Evolutionary conservation across 2,888 invertebrate genomes (phyloP), one percentile per base, ranked within the genome.

Genomic region (Petrolisthes cinctipes): DNA sequence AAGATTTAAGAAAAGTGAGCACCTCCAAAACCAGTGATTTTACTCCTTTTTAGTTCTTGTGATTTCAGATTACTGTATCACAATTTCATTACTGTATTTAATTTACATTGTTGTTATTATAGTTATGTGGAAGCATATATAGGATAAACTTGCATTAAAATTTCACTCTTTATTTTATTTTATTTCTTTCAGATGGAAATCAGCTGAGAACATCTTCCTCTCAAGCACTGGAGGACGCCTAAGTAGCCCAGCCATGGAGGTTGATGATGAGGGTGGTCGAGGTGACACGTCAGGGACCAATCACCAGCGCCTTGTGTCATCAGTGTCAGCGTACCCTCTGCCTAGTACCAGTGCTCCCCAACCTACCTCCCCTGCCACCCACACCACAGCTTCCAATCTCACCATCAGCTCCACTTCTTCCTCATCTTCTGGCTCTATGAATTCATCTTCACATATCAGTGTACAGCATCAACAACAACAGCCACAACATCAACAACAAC

Each of bases 301-400:
- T 66, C 66, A 71, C 80, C 73, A 80, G 53, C 88, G 88, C 85
- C 68, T 88, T 61, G 88, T 88, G 78, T 79, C 81, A 76, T 88
- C 88, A 75, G 88, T 88, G 73, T 88, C 88, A 17, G 88, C 88
- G 37, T 88, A 85, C 71, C 88, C 88, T 68, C 82, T 88, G n/a
- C 78, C 85, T 61, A 88, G 61, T 78, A 85, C 76, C 56, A 37
- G 75, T 56, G 82, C 66, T 71, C 85, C 82, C 56, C 61, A 76
- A 37, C 85, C 85, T 82, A 75, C 86, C 68, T 14, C 79, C 56
- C 56, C 57, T 78, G 51, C 81, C 53, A 68, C 85, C 82, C 82
- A 82, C 82, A 66, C 87, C 71, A 84, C 84, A 82, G 88, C 82
- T 82, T 88, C 87, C 79, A 87, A 79, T 23, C 83, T 82, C 61